These are phyloP conservation scores for Meriones unguiculatus DNA, from an alignment of 2,113 vertebrate genomes.

Conservation along the genomic window DNA sequence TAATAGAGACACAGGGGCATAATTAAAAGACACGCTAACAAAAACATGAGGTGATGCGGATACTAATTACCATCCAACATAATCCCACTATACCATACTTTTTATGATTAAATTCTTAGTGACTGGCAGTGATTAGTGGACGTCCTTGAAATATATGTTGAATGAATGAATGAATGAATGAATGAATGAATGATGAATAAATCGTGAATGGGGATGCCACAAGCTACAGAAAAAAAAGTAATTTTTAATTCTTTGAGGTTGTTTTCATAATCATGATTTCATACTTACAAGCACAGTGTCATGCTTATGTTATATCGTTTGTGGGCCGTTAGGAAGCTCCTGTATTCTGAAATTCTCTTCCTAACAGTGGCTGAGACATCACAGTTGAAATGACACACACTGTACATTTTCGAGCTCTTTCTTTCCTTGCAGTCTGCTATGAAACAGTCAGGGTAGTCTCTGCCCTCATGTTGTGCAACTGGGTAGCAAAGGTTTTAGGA, in stretches of 20 bases:
- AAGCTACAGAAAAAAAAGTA: neutral
- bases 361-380: neutral
- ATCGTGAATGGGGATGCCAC: neutral
- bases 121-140: neutral
- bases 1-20: neutral
- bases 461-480: neutral
- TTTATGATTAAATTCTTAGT: neutral
- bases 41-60: neutral
- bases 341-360: neutral
- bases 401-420: neutral
- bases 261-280: neutral
- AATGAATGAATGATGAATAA: neutral
- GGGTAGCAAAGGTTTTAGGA: neutral
- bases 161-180: neutral
- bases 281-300: neutral
- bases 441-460: neutral
- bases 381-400: neutral
- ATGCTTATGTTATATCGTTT: neutral
- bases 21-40: neutral
- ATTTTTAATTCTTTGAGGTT: neutral
- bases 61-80: neutral
- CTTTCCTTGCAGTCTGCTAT: neutral
- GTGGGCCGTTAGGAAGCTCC: neutral
- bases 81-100: neutral
- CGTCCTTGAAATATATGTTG: neutral